These are phyloP conservation scores for Pilophorus perplexus DNA, from an alignment of 2,888 invertebrate genomes.

Conservation along the genomic window DNA sequence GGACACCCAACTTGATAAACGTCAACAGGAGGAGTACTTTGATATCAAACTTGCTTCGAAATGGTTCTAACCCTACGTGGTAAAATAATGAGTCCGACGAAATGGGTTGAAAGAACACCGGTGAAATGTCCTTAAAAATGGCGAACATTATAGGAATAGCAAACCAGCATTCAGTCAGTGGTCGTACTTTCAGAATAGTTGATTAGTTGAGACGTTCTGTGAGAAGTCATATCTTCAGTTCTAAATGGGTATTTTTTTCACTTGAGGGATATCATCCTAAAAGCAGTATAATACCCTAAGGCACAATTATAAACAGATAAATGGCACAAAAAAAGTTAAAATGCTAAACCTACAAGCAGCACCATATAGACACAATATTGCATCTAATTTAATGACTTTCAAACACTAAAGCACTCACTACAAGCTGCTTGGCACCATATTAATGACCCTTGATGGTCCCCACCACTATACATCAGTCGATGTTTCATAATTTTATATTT, in stretches of 20 bases:
- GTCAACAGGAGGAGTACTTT: no score
- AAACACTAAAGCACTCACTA: slow-evolving; percentile 34
- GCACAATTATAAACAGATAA: slow-evolving; percentile 32
- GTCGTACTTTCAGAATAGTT: no score
- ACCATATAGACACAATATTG: slow-evolving; percentile 26
- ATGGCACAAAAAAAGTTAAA: slow-evolving; percentile 23
- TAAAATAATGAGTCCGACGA: no score
- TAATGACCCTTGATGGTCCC: slow-evolving; percentile 5
- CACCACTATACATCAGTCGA: slow-evolving; percentile 34
- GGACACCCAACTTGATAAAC: no score
- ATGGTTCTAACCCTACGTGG: no score
- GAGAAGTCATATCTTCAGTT: no score
- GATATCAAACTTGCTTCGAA: no score
- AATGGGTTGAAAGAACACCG: no score
- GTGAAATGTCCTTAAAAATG: no score
- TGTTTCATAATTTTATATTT: neutral
- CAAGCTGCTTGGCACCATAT: slow-evolving; percentile 35
- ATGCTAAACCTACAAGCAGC: slow-evolving; percentile 34
- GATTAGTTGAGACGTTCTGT: no score
- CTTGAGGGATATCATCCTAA: slow-evolving; percentile 22
- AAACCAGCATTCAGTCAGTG: no score
- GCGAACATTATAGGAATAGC: no score
- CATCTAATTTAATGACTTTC: slow-evolving; percentile 21
- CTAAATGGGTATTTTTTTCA: slow-evolving; percentile 7
- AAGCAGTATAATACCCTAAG: slow-evolving; percentile 33